phyloP scores from a whole-genome alignment of 2,888 invertebrate species.

The Harmothoe impar region DNA sequence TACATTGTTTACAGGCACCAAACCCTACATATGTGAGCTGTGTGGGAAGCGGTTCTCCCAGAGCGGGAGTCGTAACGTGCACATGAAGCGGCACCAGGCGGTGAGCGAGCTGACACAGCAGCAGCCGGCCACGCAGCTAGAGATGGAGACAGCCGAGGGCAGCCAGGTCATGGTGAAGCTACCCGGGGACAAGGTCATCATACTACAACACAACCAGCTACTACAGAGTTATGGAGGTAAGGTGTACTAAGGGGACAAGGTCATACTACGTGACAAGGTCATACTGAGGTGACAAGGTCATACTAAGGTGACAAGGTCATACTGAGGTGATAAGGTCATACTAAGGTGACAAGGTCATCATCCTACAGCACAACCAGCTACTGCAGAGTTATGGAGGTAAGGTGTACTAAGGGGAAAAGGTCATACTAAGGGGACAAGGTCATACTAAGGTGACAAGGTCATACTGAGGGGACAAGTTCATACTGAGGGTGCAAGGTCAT shows the following conservation, averaged over 20 bases:
- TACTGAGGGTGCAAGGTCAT: no score
- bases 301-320: constrained; percentile 23
- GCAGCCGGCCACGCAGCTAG: neutral
- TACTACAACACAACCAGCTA: constrained; percentile 58
- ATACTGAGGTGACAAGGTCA: no score
- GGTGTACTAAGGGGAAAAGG: neutral
- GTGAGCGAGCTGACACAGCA: neutral
- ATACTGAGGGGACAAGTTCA: no score
- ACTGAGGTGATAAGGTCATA: no score
- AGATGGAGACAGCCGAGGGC: neutral
- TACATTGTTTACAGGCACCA: constrained; percentile 71
- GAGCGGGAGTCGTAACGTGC: constrained; percentile 73
- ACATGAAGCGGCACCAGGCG: constrained; percentile 72
- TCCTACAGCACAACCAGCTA: constrained; percentile 57
- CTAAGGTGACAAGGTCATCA: constrained; percentile 18
- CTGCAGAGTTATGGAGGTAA: constrained; percentile 66
- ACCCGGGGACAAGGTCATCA: constrained; percentile 19
- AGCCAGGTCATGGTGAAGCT: neutral
- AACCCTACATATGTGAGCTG: constrained; percentile 72
- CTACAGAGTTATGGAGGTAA: constrained; percentile 66
- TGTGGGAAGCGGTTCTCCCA: constrained; percentile 75
- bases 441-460: no score
- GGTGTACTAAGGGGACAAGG: no score
- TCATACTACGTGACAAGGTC: neutral
- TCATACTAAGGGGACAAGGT: no score